Base-by-base conservation (phyloP, 2,888 invertebrate genomes). In the Apotomis turbidana region DNA sequence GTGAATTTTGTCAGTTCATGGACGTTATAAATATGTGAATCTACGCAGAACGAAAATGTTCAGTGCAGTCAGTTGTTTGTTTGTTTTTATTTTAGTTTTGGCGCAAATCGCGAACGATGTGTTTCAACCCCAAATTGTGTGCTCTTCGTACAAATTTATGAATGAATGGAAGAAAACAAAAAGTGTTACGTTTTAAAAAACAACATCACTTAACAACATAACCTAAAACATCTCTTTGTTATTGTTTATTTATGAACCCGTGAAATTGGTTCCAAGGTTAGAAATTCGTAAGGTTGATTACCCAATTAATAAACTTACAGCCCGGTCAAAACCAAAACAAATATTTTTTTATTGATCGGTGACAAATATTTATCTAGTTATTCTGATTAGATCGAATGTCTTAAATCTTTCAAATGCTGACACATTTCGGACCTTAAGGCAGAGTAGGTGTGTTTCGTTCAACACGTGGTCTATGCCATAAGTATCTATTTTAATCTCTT, bases 71-170 rank as follows among this genome's bases (percentile, higher is more conserved):
- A 83, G 80, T 83, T 27, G 27, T 27, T 27, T 90, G 90, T 92
- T 92, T 92, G 87, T 91, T 91, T 86, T 85, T 79, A 79, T 85
- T 87, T 88, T 91, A 91, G 89, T 89, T 90, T 87, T 88, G 88
- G 84, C 86, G 86, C 85, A 83, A 85, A 83, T 90, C 86, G 87
- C 90, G 87, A 88, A 87, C 85, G 82, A 84, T 84, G 85, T 84
- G 41, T 84, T 80, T 80, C 83, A 86, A 86, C 85, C 86, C 84
- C 84, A 84, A 82, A 81, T 83, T 84, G 81, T 83, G 78, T 83
- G 81, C 78, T 51, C 13, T 57, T 77, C 80, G 77, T 78, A 82
- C 85, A 84, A 82, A 86, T 85, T 87, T 82, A 85, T 85, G 81
- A 83, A 85, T 86, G 76, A 51, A 41, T 41, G 41, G 41, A 41